Evolutionary conservation across 2,888 invertebrate species (phyloP).

Genomic region (Acleris literana): DNA sequence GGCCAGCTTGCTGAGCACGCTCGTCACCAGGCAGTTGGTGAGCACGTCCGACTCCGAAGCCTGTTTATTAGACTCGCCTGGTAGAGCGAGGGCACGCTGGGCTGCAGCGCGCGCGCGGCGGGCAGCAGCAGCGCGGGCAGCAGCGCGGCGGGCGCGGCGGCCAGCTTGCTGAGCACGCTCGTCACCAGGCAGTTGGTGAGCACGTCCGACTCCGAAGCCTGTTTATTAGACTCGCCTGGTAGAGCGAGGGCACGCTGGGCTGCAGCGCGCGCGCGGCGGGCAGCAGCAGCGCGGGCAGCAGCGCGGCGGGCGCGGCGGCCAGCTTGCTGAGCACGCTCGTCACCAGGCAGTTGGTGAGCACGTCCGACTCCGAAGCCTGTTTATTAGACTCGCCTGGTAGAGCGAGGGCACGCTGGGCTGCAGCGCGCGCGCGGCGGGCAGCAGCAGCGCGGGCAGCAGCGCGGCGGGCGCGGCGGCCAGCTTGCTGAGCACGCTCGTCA

Average conservation of each 20-base stretch:
- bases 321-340: slow-evolving; percentile 94
- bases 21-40: slow-evolving; percentile 94
- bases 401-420: slow-evolving; percentile 96
- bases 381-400: too few relatives aligned
- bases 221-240: too few relatives aligned
- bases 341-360: slow-evolving; percentile 93
- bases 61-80: too few relatives aligned
- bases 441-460: slow-evolving; percentile 92
- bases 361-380: slow-evolving; percentile 91
- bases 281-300: slow-evolving; percentile 93
- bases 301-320: slow-evolving; percentile 94
- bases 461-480: slow-evolving; percentile 95
- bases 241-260: slow-evolving; percentile 94
- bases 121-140: slow-evolving; percentile 94
- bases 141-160: slow-evolving; percentile 94
- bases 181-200: slow-evolving; percentile 94
- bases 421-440: slow-evolving; percentile 91
- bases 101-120: slow-evolving; percentile 91
- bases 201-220: slow-evolving; percentile 91
- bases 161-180: slow-evolving; percentile 92
- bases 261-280: slow-evolving; percentile 92
- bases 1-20: slow-evolving; percentile 92
- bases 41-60: slow-evolving; percentile 92
- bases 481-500: slow-evolving; percentile 93
- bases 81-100: slow-evolving; percentile 94